A percentile compares a stretch with the other conserved stretches of the same genome.
Evolutionary conservation across 1,140 invertebrate genomes (phyloP).

Genomic region (Protaetia brevitarsis): DNA sequence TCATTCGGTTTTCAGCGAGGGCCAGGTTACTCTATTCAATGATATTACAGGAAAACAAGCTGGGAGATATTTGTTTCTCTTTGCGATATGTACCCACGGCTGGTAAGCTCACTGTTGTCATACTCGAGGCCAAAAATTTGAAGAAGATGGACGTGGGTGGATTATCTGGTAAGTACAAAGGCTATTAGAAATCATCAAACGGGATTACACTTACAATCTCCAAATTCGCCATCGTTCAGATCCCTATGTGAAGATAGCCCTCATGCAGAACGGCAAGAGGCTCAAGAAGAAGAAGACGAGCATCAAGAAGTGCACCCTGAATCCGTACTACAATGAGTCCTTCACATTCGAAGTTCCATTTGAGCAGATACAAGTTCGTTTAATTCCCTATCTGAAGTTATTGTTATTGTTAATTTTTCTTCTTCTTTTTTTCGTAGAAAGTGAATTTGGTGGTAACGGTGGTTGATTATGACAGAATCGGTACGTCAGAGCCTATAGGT

Average conservation of each 20-base stretch:
- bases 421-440: constrained; percentile 73
- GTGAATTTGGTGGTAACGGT: constrained; percentile 97
- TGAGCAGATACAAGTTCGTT: constrained; percentile 99
- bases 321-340: constrained; percentile 99
- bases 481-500: constrained; percentile 98
- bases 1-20: background rate
- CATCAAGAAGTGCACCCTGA: constrained; percentile 99
- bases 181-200: background rate
- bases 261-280: constrained; percentile 99
- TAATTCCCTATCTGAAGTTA: too few relatives aligned
- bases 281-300: constrained; percentile 99
- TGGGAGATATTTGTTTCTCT: constrained; percentile 99
- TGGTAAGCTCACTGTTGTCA: constrained; percentile 96
- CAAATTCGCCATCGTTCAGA: too few relatives aligned
- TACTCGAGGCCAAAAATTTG: constrained; percentile 97
- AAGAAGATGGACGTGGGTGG: constrained; percentile 99
- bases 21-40: constrained; percentile 37
- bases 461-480: constrained; percentile 99
- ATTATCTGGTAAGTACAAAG: constrained; percentile 74
- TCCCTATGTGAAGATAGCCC: constrained; percentile 99
- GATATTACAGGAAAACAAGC: constrained; percentile 83
- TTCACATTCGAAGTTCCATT: constrained; percentile 99
- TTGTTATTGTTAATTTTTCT: too few relatives aligned
- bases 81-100: constrained; percentile 97
- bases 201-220: constrained; percentile 21